A percentile compares a stretch with the other conserved stretches of the same genome.
phyloP scores from a whole-genome alignment of 2,797 vertebrate species.

The Malacoraja senta region DNA sequence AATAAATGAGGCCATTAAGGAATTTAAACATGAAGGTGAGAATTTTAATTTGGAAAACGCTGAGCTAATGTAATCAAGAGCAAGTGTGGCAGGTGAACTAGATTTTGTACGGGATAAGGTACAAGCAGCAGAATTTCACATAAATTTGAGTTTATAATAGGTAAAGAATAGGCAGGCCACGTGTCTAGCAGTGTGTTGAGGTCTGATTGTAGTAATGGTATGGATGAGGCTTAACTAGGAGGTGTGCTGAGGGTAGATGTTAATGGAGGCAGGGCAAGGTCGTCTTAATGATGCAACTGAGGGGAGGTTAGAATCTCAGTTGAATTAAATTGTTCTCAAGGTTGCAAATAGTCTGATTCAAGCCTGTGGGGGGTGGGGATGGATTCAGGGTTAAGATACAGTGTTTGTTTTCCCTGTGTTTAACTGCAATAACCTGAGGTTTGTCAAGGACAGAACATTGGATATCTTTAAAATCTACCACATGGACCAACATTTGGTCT shows the following conservation, averaged over 20 bases:
- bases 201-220: neutral
- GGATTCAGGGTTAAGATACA: neutral
- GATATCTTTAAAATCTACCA: no score
- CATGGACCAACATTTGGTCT: no score
- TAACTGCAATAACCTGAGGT: neutral
- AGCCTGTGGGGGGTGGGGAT: neutral
- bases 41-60: neutral
- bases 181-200: neutral
- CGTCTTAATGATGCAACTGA: neutral
- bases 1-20: neutral
- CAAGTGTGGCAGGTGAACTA: neutral
- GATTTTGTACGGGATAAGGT: neutral
- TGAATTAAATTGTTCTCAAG: neutral
- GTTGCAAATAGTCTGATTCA: neutral
- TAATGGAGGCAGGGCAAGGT: neutral
- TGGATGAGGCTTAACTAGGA: neutral
- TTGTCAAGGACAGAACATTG: no score
- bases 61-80: neutral
- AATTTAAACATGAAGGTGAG: neutral
- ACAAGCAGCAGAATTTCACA: neutral
- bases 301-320: neutral
- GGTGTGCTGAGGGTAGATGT: neutral
- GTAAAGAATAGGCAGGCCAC: neutral
- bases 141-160: neutral
- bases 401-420: neutral